These are phyloP conservation scores for Strigops habroptila DNA, from an alignment of 2,113 vertebrate species.

Conservation along the genomic window DNA sequence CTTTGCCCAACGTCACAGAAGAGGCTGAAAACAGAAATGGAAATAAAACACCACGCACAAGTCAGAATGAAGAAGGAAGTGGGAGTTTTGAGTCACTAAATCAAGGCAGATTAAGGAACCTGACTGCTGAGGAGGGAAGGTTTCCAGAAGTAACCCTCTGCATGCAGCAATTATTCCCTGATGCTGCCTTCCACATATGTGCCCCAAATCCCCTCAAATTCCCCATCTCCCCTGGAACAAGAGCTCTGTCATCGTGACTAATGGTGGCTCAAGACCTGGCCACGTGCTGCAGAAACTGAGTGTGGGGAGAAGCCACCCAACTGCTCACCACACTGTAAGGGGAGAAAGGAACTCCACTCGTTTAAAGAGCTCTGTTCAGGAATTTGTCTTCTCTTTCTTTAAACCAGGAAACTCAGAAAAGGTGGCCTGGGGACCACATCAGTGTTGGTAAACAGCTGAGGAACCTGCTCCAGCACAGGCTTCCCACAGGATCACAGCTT, in stretches of 20 bases:
- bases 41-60: not conserved
- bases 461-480: no score
- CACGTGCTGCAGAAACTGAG: rapidly evolving
- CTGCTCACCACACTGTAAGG: rapidly evolving
- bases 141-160: not conserved
- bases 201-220: not conserved
- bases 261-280: not conserved
- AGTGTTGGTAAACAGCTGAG: not conserved
- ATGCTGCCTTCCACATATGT: not conserved
- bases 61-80: not conserved
- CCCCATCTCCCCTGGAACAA: not conserved
- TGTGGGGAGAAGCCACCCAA: not conserved
- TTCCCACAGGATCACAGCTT: no score
- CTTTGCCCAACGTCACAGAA: not conserved
- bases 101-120: not conserved
- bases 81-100: not conserved
- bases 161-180: not conserved
- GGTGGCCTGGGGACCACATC: rapidly evolving
- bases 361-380: not conserved
- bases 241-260: not conserved
- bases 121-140: not conserved
- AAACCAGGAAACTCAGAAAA: not conserved
- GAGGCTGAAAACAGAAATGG: not conserved
- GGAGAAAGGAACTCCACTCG: not conserved
- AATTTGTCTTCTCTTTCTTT: not conserved